Conservation (phyloP, 2,888 invertebrate species). For the Oligia fasciuncula region DNA sequence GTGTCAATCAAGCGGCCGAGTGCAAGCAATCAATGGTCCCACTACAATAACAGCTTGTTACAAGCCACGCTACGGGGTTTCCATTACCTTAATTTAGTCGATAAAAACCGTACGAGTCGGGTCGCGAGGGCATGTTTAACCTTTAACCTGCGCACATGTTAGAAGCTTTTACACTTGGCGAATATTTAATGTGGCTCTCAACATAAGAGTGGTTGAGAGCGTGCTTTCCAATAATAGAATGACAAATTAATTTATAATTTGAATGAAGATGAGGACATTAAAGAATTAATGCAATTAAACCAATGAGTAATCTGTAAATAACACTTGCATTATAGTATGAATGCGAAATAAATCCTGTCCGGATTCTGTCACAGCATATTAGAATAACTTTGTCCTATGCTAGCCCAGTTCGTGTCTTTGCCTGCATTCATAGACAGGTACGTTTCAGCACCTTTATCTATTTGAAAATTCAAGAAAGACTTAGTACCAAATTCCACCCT, state of each 20-base stretch:
- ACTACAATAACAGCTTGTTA: slow-evolving; percentile 85
- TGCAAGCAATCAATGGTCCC: slow-evolving; percentile 78
- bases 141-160: slow-evolving; percentile 74
- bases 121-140: slow-evolving; percentile 81
- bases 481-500: background rate
- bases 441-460: background rate
- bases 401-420: background rate
- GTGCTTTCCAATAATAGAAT: slow-evolving; percentile 49
- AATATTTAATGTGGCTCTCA: slow-evolving; percentile 60
- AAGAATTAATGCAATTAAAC: slow-evolving; percentile 16
- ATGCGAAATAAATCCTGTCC: background rate
- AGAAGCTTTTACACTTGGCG: slow-evolving; percentile 70
- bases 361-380: background rate
- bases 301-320: slow-evolving; percentile 15
- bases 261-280: slow-evolving; percentile 4
- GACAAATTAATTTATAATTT: slow-evolving; percentile 43
- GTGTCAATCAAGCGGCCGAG: slow-evolving; percentile 81
- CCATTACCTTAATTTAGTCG: slow-evolving; percentile 83
- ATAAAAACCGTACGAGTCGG: slow-evolving; percentile 79
- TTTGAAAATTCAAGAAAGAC: background rate
- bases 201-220: slow-evolving; percentile 39
- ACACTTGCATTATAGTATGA: slow-evolving; percentile 2
- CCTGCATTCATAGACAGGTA: background rate
- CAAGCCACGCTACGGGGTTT: slow-evolving; percentile 77
- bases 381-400: background rate